A percentile compares a stretch with the other conserved stretches of the same genome.
Evolutionary conservation across 2,888 invertebrate genomes (phyloP).

Genomic region (Xanthorhoe spadicearia): DNA sequence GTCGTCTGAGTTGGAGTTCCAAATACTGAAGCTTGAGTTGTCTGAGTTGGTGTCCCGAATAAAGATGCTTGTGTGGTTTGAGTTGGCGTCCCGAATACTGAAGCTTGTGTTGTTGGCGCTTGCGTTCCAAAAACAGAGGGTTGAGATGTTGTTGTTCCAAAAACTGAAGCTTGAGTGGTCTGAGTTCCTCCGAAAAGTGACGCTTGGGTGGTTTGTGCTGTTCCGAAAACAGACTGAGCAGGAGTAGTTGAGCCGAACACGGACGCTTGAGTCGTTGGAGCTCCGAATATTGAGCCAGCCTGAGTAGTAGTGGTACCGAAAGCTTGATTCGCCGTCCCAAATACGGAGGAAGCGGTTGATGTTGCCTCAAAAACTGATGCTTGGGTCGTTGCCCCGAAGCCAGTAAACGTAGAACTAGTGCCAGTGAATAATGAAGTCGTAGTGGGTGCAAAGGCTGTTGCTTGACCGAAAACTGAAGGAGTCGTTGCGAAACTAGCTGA

Average conservation of each 20-base stretch:
- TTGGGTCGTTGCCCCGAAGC: slow-evolving; percentile 32
- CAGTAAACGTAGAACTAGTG: slow-evolving; percentile 22
- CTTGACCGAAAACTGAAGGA: slow-evolving; percentile 56
- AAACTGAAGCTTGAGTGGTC: slow-evolving; percentile 44
- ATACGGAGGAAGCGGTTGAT: slow-evolving; percentile 52
- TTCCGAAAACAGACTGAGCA: slow-evolving; percentile 19
- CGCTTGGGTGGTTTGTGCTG: slow-evolving; percentile 44
- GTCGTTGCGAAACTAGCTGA: slow-evolving; percentile 51
- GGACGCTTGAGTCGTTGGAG: slow-evolving; percentile 38
- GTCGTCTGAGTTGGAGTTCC: slow-evolving; percentile 46
- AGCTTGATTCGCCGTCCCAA: slow-evolving; percentile 44
- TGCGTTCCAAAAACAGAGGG: slow-evolving; percentile 50
- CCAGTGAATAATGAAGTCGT: slow-evolving; percentile 48
- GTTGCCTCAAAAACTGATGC: slow-evolving; percentile 32
- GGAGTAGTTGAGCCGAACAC: slow-evolving; percentile 40
- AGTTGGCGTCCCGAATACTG: slow-evolving; percentile 51
- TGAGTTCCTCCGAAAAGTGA: slow-evolving; percentile 56
- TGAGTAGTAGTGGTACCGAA: slow-evolving; percentile 39
- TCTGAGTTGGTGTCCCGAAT: slow-evolving; percentile 43
- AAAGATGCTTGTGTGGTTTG: slow-evolving; percentile 48
- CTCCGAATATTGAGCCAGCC: slow-evolving; percentile 44
- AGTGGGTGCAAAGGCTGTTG: slow-evolving; percentile 42
- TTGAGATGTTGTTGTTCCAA: slow-evolving; percentile 48
- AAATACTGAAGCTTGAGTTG: slow-evolving; percentile 45
- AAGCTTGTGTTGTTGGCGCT: slow-evolving; percentile 42